phyloP scores from a whole-genome alignment of 35 echinoderm and acorn worm genomes.

The Holothuria glaberrima region DNA sequence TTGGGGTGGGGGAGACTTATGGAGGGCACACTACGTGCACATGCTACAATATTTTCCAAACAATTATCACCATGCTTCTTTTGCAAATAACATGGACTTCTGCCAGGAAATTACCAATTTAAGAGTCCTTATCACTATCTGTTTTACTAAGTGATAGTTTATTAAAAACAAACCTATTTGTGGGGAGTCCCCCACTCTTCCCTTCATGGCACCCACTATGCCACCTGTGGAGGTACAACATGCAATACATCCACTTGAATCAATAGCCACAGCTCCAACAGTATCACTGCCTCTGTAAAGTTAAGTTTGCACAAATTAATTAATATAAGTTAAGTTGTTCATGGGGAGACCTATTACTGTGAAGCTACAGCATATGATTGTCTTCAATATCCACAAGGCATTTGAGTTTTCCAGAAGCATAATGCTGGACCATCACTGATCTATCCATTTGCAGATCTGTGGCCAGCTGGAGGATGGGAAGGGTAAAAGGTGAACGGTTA shows the following conservation, averaged over 20 bases:
- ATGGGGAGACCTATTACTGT: neutral
- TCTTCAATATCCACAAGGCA: neutral
- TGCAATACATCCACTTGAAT: constrained; percentile 72
- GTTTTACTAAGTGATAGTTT: too few species aligned
- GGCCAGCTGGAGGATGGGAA: too few species aligned
- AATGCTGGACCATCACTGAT: neutral
- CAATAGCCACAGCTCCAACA: constrained; percentile 92
- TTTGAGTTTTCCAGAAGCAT: neutral
- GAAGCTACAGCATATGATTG: too few species aligned
- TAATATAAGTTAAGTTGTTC: neutral
- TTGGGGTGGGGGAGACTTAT: too few species aligned
- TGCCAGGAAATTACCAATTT: too few species aligned
- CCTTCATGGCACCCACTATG: constrained; percentile 61
- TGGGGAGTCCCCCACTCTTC: constrained; percentile 91
- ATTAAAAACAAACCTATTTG: constrained; percentile 74
- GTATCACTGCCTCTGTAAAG: constrained; percentile 68
- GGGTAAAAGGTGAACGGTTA: too few species aligned
- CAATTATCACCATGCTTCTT: too few species aligned
- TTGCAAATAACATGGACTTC: too few species aligned
- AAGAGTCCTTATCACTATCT: too few species aligned
- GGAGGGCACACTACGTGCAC: too few species aligned
- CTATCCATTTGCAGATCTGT: too few species aligned
- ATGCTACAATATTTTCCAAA: too few species aligned
- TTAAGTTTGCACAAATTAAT: neutral
- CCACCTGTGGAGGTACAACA: constrained; percentile 92